Evolutionary conservation across 1,140 invertebrate species (phyloP).

Genomic region (Homalodisca vitripennis): DNA sequence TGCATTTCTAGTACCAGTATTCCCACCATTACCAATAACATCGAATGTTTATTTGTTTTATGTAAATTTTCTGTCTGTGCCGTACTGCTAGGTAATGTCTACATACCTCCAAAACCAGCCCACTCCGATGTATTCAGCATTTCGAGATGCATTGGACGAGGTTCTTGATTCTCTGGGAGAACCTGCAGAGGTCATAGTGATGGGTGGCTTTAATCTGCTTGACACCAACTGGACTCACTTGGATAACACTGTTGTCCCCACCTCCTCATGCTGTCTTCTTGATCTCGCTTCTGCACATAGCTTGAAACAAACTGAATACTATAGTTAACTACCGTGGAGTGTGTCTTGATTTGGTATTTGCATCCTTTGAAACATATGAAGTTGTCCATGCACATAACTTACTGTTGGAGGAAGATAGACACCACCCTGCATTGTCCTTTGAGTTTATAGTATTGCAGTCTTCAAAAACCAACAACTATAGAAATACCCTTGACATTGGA

Average conservation of each 20-base stretch:
- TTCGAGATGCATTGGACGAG: not conserved
- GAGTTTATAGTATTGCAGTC: not conserved
- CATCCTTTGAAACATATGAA: not conserved
- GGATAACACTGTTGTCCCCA: not conserved
- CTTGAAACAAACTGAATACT: not conserved
- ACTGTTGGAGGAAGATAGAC: not conserved
- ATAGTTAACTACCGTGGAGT: not conserved
- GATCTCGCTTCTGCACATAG: not conserved
- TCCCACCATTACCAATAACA: too few species aligned
- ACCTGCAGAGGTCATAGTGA: not conserved
- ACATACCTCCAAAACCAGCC: not conserved
- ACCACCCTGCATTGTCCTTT: not conserved
- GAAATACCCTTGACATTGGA: not conserved
- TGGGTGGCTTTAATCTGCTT: not conserved
- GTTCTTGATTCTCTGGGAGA: too few species aligned
- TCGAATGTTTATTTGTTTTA: not conserved
- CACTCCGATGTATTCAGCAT: not conserved
- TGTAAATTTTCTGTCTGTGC: not conserved
- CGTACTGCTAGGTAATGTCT: not conserved
- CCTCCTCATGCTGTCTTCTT: not conserved
- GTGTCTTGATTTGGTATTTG: not conserved
- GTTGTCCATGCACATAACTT: not conserved
- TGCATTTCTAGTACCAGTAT: too few species aligned
- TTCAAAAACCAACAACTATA: not conserved
- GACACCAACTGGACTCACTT: not conserved